Evolutionary conservation across 1,140 invertebrate species (phyloP).

Genomic region (Homalodisca vitripennis): DNA sequence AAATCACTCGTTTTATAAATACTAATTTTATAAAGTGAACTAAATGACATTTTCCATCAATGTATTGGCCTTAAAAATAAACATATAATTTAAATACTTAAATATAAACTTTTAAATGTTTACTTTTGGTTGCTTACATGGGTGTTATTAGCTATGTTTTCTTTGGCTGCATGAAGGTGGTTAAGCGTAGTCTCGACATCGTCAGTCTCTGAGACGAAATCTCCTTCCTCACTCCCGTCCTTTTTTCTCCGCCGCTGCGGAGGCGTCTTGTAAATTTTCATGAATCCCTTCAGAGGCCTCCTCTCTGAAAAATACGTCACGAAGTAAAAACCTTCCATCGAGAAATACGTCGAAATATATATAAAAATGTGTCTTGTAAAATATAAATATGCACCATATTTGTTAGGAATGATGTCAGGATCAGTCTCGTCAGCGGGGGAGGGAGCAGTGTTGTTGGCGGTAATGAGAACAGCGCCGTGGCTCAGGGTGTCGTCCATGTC

Average conservation of each 20-base stretch:
- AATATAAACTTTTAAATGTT: neutral
- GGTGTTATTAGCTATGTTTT: slow-evolving; percentile 19
- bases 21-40: no score
- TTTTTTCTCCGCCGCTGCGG: slow-evolving; percentile 54
- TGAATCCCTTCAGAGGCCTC: slow-evolving; percentile 54
- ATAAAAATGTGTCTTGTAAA: neutral
- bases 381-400: slow-evolving; percentile 62
- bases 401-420: slow-evolving; percentile 81
- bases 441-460: slow-evolving; percentile 45
- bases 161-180: slow-evolving; percentile 31
- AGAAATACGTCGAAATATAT: neutral
- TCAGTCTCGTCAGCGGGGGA: slow-evolving; percentile 57
- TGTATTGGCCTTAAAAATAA: no score
- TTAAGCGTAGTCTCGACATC: slow-evolving; percentile 36
- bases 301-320: slow-evolving; percentile 47
- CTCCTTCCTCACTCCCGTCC: slow-evolving; percentile 37
- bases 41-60: no score
- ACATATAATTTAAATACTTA: neutral
- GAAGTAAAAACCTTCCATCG: no score
- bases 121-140: slow-evolving; percentile 8
- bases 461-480: slow-evolving; percentile 45
- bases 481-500: slow-evolving; percentile 27
- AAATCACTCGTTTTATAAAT: no score
- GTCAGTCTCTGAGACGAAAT: slow-evolving; percentile 41
- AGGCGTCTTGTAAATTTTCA: slow-evolving; percentile 56